Evolutionary conservation across 2,113 vertebrate species (phyloP).

Genomic region (Garra rufa): DNA sequence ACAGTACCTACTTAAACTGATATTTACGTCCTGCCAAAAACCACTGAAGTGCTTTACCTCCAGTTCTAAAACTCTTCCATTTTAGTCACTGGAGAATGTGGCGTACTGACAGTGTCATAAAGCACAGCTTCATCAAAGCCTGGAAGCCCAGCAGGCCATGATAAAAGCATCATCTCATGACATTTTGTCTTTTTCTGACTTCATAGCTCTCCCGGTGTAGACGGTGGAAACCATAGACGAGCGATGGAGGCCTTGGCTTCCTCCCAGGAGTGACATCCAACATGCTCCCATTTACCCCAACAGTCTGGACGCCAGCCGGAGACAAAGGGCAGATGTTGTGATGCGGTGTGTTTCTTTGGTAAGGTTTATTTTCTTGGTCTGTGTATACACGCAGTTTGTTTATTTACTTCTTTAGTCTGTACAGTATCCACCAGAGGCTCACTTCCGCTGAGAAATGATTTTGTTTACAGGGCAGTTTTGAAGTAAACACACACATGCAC

Average conservation of each 20-base stretch:
- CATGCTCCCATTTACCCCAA: constrained; percentile 40
- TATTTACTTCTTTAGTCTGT: constrained; percentile 57
- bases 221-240: constrained; percentile 20
- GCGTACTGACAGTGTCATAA: constrained; percentile 56
- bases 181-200: neutral
- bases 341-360: constrained; percentile 40
- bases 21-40: constrained; percentile 40
- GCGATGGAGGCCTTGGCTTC: constrained; percentile 14
- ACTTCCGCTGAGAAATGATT: constrained; percentile 59
- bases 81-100: constrained; percentile 42
- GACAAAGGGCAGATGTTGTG: constrained; percentile 58
- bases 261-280: constrained; percentile 15
- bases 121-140: constrained; percentile 57
- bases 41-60: constrained; percentile 45
- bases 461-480: constrained; percentile 52
- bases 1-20: constrained; percentile 26
- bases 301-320: constrained; percentile 44
- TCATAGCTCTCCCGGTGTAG: constrained; percentile 30
- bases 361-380: constrained; percentile 58
- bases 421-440: constrained; percentile 57
- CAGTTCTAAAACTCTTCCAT: constrained; percentile 53
- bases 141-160: constrained; percentile 49
- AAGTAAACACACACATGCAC: constrained; percentile 46
- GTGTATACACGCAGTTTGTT: constrained; percentile 59
- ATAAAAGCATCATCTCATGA: constrained; percentile 28